These are phyloP conservation scores for Spialia ferax DNA, from an alignment of 2,888 invertebrate genomes.

Conservation along the genomic window DNA sequence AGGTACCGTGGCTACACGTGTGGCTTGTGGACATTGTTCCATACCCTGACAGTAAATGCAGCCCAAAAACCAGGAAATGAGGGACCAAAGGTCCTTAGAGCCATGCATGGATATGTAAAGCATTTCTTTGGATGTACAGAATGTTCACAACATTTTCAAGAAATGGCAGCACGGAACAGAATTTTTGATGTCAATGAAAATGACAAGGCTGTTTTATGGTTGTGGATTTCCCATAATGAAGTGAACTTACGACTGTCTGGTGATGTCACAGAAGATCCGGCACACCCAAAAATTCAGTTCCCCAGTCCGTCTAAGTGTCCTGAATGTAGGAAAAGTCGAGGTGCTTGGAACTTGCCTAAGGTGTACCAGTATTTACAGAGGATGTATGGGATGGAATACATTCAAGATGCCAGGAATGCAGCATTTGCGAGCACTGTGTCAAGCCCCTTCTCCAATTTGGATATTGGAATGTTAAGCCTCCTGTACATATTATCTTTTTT, in stretches of 20 bases:
- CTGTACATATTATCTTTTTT: constrained; percentile 91
- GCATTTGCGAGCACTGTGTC: constrained; percentile 58
- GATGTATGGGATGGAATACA: constrained; percentile 72
- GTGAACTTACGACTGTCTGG: constrained; percentile 96
- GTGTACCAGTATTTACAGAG: constrained; percentile 88
- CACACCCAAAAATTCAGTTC: constrained; percentile 95
- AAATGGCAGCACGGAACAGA: constrained; percentile 92
- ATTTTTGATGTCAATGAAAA: constrained; percentile 89
- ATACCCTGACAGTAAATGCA: constrained; percentile 95
- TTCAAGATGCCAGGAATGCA: constrained; percentile 56
- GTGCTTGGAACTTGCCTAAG: constrained; percentile 88
- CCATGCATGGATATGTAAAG: constrained; percentile 95
- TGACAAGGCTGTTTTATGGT: constrained; percentile 94
- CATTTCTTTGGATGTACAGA: constrained; percentile 97
- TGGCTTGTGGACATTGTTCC: constrained; percentile 98
- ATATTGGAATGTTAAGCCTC: constrained; percentile 92
- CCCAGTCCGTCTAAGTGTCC: constrained; percentile 91
- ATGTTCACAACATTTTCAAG: constrained; percentile 95
- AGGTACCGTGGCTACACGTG: constrained; percentile 96
- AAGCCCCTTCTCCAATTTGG: constrained; percentile 88
- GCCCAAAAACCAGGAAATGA: constrained; percentile 80
- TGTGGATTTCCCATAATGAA: constrained; percentile 97
- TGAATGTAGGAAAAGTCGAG: constrained; percentile 86
- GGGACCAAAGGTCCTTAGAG: constrained; percentile 91
- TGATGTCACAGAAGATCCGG: constrained; percentile 96